phyloP scores from a whole-genome alignment of 2,797 vertebrate genomes.

The Amniataba percoides region DNA sequence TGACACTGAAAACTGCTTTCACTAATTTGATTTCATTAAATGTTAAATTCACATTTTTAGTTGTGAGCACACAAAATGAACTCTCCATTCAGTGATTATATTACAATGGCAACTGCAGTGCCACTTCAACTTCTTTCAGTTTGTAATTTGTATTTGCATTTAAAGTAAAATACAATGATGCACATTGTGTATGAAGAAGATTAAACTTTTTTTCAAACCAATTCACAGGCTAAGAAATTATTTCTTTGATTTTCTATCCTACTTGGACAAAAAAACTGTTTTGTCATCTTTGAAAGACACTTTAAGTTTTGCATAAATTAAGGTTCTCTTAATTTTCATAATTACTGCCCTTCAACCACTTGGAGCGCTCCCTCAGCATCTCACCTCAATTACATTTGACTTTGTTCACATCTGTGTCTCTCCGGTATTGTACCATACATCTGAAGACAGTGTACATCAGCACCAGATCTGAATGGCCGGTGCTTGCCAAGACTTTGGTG shows the following conservation, averaged over 20 bases:
- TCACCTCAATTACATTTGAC: slow-evolving; percentile 49
- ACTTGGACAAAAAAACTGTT: not conserved
- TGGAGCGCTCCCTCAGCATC: not conserved
- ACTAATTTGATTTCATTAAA: not conserved
- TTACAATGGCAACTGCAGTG: not conserved
- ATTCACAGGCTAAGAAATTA: not conserved
- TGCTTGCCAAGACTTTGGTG: slow-evolving; percentile 72
- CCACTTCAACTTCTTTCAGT: not conserved
- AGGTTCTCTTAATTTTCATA: not conserved
- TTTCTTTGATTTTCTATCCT: not conserved
- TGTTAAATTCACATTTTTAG: not conserved
- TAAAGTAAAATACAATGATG: not conserved
- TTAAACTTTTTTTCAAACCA: not conserved
- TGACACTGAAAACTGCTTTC: not conserved
- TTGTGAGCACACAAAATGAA: not conserved
- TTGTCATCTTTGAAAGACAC: not conserved
- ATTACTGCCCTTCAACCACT: not conserved
- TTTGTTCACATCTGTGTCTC: slow-evolving; percentile 52
- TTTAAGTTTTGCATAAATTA: not conserved
- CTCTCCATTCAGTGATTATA: too few relatives aligned
- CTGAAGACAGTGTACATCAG: slow-evolving; percentile 51
- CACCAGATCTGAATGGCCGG: slow-evolving; percentile 37
- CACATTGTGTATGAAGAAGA: not conserved
- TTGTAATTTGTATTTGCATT: not conserved
- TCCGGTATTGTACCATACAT: slow-evolving; percentile 30